Evolutionary conservation across 2,113 vertebrate genomes (phyloP), one percentile per base, ranked within the genome.

Genomic region (Arenaria interpres): DNA sequence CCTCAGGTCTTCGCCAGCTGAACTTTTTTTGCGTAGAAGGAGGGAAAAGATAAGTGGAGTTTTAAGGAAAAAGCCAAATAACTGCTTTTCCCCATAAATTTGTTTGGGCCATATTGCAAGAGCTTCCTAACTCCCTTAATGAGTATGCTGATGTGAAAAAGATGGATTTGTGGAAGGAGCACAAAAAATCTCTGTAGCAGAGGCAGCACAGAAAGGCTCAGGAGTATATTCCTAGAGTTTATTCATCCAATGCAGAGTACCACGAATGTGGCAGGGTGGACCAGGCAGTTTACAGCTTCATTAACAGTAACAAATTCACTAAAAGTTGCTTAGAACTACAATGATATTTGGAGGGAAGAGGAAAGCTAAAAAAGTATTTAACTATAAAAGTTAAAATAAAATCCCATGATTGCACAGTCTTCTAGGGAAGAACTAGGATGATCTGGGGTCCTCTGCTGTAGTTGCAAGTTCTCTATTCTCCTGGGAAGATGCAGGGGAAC

Each of bases 391-490:
- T n/a, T n/a, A 33, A 76, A 67, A 27, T 43, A 76, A 92, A 89
- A 88, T 28, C 5, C 10, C 2, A 7, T 56, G 32, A 16, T 33
- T 69, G 54, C 22, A 69, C 23, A 53, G 15, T 14, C 30, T 89
- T 46, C 21, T n/a, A 56, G 24, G 30, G 30, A 76, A 10, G 21
- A 90, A 7, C 28, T 41, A 37, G 32, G 20, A 25, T 60, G 28
- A 21, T 45, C 50, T 80, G 30, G 53, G 39, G 10, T 85, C 23
- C 4, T 50, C 32, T 45, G 4, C 11, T 76, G 43, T 60, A 51
- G 23, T 39, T 85, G 0, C 2, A 37, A 60, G 37, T 35, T 28
- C 57, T 88, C 23, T 41, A 0, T 46, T 33, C n/a, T 64, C n/a
- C 11, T 45, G 41, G 62, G 48, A 75, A 45, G 60, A 30, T 8